These are phyloP conservation scores for Pseudochirops corinnae DNA, from an alignment of 2,797 vertebrate species.

Conservation along the genomic window DNA sequence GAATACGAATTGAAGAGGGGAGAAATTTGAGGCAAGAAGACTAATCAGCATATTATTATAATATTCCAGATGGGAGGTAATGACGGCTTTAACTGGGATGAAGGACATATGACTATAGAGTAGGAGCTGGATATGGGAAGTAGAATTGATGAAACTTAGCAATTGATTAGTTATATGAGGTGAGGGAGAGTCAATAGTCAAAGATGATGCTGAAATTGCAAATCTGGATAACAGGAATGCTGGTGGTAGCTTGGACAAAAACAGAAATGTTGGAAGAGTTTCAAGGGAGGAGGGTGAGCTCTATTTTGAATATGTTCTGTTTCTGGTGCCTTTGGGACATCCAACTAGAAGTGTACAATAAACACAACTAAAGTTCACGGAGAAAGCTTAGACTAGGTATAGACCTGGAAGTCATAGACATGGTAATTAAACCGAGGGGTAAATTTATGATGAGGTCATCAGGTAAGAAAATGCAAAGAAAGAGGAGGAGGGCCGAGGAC, in stretches of 20 bases:
- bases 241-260: neutral
- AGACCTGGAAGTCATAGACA: neutral
- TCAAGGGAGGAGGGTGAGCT: neutral
- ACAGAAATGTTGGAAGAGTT: neutral
- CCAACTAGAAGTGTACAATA: neutral
- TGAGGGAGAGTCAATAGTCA: neutral
- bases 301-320: neutral
- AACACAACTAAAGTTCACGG: neutral
- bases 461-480: neutral
- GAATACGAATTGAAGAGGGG: neutral
- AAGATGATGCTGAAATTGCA: neutral
- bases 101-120: neutral
- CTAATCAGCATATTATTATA: neutral
- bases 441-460: neutral
- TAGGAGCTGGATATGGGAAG: neutral
- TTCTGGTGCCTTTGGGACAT: neutral
- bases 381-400: neutral
- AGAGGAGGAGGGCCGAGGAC: neutral
- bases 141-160: neutral
- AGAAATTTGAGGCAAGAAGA: neutral
- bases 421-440: neutral
- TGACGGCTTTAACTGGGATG: neutral
- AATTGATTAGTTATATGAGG: neutral
- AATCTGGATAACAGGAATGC: neutral
- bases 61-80: neutral